A percentile compares a stretch with the other conserved stretches of the same genome.
Conservation (phyloP, 1,140 invertebrate genomes). For the Papilio aristodemus region DNA sequence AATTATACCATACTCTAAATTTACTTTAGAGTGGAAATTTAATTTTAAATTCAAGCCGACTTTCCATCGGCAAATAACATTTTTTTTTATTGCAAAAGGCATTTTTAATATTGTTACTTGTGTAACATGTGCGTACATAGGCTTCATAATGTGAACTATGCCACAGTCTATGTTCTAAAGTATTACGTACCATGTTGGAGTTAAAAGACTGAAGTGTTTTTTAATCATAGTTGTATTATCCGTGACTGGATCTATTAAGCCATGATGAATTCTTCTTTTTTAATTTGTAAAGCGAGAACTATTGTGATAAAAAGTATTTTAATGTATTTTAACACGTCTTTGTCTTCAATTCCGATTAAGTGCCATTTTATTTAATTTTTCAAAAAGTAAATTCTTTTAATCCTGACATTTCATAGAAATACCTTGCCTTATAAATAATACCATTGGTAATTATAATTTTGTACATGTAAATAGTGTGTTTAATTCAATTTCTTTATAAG, state of each 20-base stretch:
- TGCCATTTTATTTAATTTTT: constrained; percentile 50
- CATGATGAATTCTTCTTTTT: constrained; percentile 44
- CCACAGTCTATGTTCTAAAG: constrained; percentile 39
- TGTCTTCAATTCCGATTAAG: constrained; percentile 36
- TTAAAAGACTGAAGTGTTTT: constrained; percentile 65
- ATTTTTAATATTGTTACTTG: constrained; percentile 11
- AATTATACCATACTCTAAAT: constrained; percentile 57
- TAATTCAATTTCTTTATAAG: constrained; percentile 61
- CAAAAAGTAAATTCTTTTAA: constrained; percentile 57
- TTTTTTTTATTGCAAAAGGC: constrained; percentile 10
- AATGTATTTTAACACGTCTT: constrained; percentile 48
- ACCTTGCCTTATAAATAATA: constrained; percentile 55
- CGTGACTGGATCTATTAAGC: constrained; percentile 59
- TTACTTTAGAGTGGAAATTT: constrained; percentile 55
- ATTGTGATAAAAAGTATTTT: constrained; percentile 72
- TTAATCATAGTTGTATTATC: constrained; percentile 55
- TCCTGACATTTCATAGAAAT: constrained; percentile 62
- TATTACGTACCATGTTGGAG: constrained; percentile 47
- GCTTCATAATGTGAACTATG: constrained; percentile 37
- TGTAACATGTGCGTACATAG: constrained; percentile 35
- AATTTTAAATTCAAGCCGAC: constrained; percentile 51
- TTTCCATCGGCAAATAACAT: constrained; percentile 9
- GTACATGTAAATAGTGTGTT: constrained; percentile 69
- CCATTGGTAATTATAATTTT: constrained; percentile 55
- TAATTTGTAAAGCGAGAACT: constrained; percentile 57